Base-by-base conservation (phyloP, 2,113 vertebrate genomes). In the Arothron firmamentum region DNA sequence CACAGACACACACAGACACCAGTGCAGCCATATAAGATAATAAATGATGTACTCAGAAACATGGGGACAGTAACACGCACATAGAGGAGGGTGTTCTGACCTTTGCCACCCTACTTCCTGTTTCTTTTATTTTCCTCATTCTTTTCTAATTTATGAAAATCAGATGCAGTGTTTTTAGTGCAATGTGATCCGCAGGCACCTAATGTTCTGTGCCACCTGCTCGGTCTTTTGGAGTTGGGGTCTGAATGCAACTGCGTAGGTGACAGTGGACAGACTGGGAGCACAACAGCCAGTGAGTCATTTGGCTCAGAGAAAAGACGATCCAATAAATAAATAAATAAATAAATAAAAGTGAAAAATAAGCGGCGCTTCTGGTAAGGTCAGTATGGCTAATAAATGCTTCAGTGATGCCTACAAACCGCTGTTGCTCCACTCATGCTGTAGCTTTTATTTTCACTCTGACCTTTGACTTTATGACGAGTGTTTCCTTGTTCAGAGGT, bases 261-360 rank as follows among this genome's bases (percentile, higher is more conserved):
- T 52, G 65, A 72, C 64, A 60, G 65, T 8, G 76, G 79, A 80
- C 77, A 70, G 52, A 76, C 67, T 28, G 52, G 55, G 73, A 75
- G 62, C 63, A 68, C 62, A 74, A 55, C 69, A 79, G 72, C 67
- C 72, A 78, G 41, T 87, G 82, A 85, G 62, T 86, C 77, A 88
- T 66, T 66, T 16, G 56, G 59, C 52, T 57, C 79, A 47, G 67
- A 74, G 81, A 60, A 67, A 52, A 23, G 18, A 18, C 45, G 63
- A 50, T 55, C 47, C 52, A 38, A 25, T 47, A 77, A 75, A 72
- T 75, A 65, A 79, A 59, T 67, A 28, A 28, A 28, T 4, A 28
- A 28, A 28, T 3, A 28, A 28, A 28, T 4, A 28, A 28, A 28
- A 28, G 25, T 1, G 34, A 75, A 77, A 45, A 75, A 63, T 67